phyloP scores from a whole-genome alignment of 2,888 invertebrate genomes.

The Metopia argyrocephala region DNA sequence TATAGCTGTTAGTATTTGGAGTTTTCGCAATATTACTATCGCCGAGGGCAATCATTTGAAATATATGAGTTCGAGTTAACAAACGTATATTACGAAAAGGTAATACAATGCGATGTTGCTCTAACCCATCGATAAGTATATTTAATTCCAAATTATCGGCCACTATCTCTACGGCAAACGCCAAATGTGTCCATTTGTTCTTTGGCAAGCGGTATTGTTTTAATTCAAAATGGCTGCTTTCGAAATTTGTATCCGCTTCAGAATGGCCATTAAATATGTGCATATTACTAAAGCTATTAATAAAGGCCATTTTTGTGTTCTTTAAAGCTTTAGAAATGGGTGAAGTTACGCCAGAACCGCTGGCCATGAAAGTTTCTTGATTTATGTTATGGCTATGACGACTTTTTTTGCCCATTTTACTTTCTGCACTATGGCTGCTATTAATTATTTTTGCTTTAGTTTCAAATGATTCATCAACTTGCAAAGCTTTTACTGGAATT shows the following conservation, averaged over 20 bases:
- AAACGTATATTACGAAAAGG: conserved; percentile 73
- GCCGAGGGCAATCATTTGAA: conserved; percentile 74
- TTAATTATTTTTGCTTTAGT: conserved; percentile 29
- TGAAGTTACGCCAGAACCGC: conserved; percentile 47
- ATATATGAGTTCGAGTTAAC: conserved; percentile 70
- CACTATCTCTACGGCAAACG: conserved; percentile 71
- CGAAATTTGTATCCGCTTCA: conserved; percentile 68
- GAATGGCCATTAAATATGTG: conserved; percentile 74
- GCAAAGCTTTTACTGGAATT: conserved; percentile 61
- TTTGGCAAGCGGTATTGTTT: conserved; percentile 72
- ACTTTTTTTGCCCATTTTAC: conserved; percentile 49
- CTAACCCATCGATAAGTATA: conserved; percentile 73
- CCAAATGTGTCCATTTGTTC: conserved; percentile 77
- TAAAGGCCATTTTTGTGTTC: conserved; percentile 74
- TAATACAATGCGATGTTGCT: conserved; percentile 72
- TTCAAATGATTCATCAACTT: conserved; percentile 55
- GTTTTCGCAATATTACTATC: conserved; percentile 69
- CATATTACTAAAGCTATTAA: conserved; percentile 75
- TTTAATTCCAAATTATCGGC: conserved; percentile 72
- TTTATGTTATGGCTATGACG: conserved; percentile 37
- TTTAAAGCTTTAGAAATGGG: conserved; percentile 74
- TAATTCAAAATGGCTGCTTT: conserved; percentile 71
- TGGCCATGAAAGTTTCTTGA: conserved; percentile 11
- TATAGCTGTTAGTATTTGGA: conserved; percentile 62
- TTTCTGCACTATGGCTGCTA: conserved; percentile 38